Conservation (phyloP, 2,888 invertebrate genomes). For the Clostera curtula region DNA sequence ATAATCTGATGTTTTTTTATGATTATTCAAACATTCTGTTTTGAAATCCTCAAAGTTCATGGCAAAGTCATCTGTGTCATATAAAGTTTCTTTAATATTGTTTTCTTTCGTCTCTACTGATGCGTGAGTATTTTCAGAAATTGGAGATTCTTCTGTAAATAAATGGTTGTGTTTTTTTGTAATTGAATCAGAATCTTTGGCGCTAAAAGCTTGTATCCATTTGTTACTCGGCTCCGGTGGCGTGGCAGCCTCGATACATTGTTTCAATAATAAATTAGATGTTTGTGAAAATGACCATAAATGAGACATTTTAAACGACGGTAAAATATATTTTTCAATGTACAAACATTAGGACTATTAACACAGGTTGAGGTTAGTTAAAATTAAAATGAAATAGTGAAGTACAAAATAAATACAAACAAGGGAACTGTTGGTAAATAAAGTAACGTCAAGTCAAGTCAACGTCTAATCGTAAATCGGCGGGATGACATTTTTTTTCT, state of each 20-base stretch:
- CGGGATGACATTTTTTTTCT: too few species aligned
- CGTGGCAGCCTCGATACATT: slow-evolving; percentile 25
- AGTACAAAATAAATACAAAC: too few species aligned
- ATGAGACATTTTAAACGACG: slow-evolving; percentile 33
- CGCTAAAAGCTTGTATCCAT: slow-evolving; percentile 34
- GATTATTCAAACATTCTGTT: slow-evolving; percentile 28
- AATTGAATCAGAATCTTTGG: slow-evolving; percentile 9
- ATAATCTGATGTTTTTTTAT: slow-evolving; percentile 22
- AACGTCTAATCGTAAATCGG: too few species aligned
- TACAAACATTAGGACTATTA: too few species aligned
- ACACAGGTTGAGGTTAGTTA: too few species aligned
- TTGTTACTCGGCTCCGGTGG: slow-evolving; percentile 28
- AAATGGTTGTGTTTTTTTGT: slow-evolving; percentile 6
- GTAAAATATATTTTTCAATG: too few species aligned
- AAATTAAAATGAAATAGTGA: too few species aligned
- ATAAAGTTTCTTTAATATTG: slow-evolving; percentile 24
- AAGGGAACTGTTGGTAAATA: too few species aligned
- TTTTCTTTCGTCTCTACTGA: slow-evolving; percentile 4
- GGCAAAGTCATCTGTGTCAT: slow-evolving; percentile 30
- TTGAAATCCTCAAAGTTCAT: slow-evolving; percentile 25
- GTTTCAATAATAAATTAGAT: slow-evolving; percentile 23
- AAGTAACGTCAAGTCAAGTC: too few species aligned
- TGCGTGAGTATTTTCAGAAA: not conserved
- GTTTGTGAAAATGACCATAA: slow-evolving; percentile 38
- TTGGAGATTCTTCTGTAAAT: slow-evolving; percentile 8